phyloP scores from a whole-genome alignment of 2,113 vertebrate species.

The Motacilla tschutschensis region DNA sequence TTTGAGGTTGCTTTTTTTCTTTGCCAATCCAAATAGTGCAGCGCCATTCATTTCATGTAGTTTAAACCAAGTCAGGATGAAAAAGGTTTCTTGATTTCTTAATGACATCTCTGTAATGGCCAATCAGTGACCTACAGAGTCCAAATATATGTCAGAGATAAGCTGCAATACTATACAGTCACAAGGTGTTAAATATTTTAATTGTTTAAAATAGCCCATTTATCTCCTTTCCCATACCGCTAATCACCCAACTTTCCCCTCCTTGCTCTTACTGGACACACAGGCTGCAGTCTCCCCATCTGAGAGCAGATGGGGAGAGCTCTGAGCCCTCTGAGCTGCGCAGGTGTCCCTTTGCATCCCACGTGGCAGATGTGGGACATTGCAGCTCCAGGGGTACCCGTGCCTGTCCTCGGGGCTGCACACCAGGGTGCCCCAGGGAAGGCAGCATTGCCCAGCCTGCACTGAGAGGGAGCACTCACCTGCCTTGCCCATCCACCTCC shows the following conservation, averaged over 20 bases:
- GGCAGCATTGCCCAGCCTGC: background rate
- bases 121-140: background rate
- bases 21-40: background rate
- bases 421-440: no score
- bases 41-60: background rate
- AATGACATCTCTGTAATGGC: background rate
- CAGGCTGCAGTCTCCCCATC: background rate
- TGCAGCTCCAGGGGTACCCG: background rate
- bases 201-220: background rate
- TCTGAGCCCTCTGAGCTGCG: background rate
- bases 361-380: background rate
- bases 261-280: background rate
- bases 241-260: fast-evolving
- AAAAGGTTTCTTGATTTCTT: background rate
- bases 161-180: background rate
- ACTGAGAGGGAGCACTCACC: background rate
- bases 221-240: fast-evolving
- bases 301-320: no score
- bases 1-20: background rate
- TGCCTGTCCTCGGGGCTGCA: fast-evolving
- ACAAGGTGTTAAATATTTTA: background rate
- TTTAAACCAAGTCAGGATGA: background rate
- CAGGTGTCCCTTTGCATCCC: background rate
- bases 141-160: background rate
- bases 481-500: background rate